Conservation (phyloP, 53 echinoderm and acorn worm genomes). For the Zoroaster sp. region DNA sequence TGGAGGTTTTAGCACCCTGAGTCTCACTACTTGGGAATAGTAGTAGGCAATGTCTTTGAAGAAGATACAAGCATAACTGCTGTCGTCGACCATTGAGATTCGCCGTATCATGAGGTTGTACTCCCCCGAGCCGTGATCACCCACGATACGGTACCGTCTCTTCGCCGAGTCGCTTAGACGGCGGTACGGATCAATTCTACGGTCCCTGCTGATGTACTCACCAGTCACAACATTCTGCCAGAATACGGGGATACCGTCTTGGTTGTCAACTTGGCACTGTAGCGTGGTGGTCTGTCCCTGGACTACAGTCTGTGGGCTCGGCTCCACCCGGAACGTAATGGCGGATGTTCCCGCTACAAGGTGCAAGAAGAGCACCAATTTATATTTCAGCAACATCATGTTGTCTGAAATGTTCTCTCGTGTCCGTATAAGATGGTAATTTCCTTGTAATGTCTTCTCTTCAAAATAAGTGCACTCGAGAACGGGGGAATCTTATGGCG, state of each 20-base stretch:
- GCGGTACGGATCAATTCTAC: conserved; percentile 59
- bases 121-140: conserved; percentile 67
- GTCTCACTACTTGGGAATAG: conserved; percentile 68
- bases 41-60: conserved; percentile 36
- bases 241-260: conserved; percentile 58
- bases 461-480: background rate
- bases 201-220: conserved; percentile 60
- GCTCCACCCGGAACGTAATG: conserved; percentile 37
- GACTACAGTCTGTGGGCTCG: conserved; percentile 9
- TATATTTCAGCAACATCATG: background rate
- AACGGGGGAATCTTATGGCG: background rate
- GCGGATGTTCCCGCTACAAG: background rate
- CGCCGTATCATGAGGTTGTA: conserved; percentile 68
- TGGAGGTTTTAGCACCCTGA: conserved; percentile 71
- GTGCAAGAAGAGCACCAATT: background rate
- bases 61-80: conserved; percentile 71
- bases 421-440: background rate
- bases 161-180: conserved; percentile 25
- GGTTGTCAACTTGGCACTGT: conserved; percentile 68
- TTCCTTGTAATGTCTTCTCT: background rate
- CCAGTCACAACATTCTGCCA: conserved; percentile 72
- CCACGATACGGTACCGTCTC: conserved; percentile 56
- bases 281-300: conserved; percentile 71
- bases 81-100: conserved; percentile 55
- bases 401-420: background rate